Percentiles rank a stretch among this genome's conserved stretches.
These are phyloP conservation scores for Pseudomugil gertrudae DNA, from an alignment of 2,797 vertebrate species.

Conservation along the genomic window DNA sequence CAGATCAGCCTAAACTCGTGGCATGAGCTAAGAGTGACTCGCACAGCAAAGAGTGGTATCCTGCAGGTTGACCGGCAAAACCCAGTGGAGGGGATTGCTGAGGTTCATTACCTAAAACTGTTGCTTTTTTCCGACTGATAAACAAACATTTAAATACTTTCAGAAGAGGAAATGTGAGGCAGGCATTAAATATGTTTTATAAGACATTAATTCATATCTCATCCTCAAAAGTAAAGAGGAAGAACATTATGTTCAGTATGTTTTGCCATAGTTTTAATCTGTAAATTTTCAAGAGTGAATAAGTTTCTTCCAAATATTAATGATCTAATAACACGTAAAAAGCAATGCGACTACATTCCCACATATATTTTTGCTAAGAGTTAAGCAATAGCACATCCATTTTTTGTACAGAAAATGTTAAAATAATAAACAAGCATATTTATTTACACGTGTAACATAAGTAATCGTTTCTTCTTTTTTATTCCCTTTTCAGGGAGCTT, in stretches of 20 bases:
- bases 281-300: no score
- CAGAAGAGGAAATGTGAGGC: neutral
- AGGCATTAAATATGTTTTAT: neutral
- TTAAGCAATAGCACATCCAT: no score
- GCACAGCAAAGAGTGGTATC: slow-evolving; percentile 94
- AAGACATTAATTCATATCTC: neutral
- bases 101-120: slow-evolving; percentile 77
- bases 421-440: neutral
- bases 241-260: neutral
- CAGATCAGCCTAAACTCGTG: slow-evolving; percentile 86
- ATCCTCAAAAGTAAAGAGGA: neutral
- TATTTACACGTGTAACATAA: neutral
- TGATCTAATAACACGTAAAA: no score
- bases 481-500: slow-evolving; percentile 86
- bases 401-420: no score
- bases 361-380: no score
- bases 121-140: neutral
- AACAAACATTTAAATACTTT: neutral
- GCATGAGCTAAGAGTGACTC: slow-evolving; percentile 92
- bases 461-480: neutral
- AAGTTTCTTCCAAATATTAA: no score
- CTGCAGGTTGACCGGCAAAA: slow-evolving; percentile 93
- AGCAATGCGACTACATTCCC: no score
- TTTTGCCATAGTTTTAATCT: no score
- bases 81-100: slow-evolving; percentile 88